Evolutionary conservation across 2,888 invertebrate genomes (phyloP), one percentile per base, ranked within the genome.

Genomic region (Drosophila parthenogenetica): DNA sequence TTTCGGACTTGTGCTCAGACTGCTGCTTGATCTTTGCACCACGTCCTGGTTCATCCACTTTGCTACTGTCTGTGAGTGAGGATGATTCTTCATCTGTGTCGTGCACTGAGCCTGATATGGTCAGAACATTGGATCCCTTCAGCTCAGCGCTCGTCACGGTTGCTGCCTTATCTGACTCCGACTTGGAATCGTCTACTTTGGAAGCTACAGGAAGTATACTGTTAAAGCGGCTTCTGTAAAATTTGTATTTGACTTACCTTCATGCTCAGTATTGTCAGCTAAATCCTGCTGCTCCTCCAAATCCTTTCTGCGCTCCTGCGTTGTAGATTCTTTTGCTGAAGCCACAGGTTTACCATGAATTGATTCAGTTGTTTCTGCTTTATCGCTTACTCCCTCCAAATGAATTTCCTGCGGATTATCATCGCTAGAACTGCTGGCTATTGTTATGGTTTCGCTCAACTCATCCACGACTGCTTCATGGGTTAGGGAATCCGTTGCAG

Each of bases 21-120:
- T 37, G 55, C 13, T 64, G 39, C 39, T 69, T 83, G 0, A 46
- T 32, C 29, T 57, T 81, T 17, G 58, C n/a, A 8, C 67, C 76
- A 11, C 67, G 67, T 11, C 53, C 57, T 0, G 73, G 59, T 5
- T 89, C 76, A 14, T 91, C 91, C 8, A 76, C 68, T 42, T 86
- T 90, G 68, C 89, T 90, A 29, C 83, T 71, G 42, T 91, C 91
- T 0, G 91, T 87, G 0, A 83, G 69, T n/a, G 90, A 87, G 0
- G 90, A 89, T 3, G 73, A 69, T 19, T 88, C 90, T 50, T 91
- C 90, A 40, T 90, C 90, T 0, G 90, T 90, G 16, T 91, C 91
- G 0, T 77, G 85, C 19, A 82, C 79, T 1, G 80, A 78, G 14
- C 76, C 79, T 4, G 69, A 65, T 14, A 69, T 60, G 8, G 85